Percentiles rank a stretch among this genome's conserved stretches.
Conservation (phyloP, 2,113 vertebrate species). For the Parotia lawesii region DNA sequence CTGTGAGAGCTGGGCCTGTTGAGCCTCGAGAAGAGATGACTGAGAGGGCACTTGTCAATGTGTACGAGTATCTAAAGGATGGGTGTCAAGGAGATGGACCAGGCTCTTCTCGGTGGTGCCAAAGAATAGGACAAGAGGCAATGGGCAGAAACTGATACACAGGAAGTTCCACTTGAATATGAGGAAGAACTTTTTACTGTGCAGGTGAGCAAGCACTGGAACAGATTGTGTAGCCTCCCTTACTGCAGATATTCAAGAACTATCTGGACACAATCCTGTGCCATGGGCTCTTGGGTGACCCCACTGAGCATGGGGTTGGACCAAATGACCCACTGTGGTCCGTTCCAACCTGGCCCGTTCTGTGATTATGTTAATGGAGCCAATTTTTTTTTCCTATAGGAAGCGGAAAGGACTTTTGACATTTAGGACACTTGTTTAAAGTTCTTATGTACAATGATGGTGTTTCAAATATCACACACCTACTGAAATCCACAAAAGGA, state of each 20-base stretch:
- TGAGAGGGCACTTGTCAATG: not conserved
- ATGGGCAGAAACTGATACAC: not conserved
- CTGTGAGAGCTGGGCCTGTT: not conserved
- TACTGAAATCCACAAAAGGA: not conserved
- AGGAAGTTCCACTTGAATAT: not conserved
- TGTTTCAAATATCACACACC: not conserved
- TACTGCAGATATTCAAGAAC: not conserved
- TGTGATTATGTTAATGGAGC: not conserved
- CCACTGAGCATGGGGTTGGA: not conserved
- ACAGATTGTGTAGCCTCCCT: not conserved
- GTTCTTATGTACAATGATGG: not conserved
- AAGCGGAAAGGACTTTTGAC: not conserved
- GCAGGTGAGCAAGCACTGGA: not conserved
- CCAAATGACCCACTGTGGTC: not conserved
- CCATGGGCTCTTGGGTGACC: not conserved
- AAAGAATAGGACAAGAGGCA: not conserved
- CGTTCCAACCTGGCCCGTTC: not conserved
- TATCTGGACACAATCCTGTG: not conserved
- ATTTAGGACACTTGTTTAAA: not conserved
- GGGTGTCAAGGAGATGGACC: not conserved
- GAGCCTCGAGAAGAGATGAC: not conserved
- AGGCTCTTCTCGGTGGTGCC: not conserved
- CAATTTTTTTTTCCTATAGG: not conserved
- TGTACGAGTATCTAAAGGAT: not conserved
- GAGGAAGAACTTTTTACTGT: not conserved